Conservation (phyloP, 2,113 vertebrate genomes). For the Sminthopsis crassicaudata region DNA sequence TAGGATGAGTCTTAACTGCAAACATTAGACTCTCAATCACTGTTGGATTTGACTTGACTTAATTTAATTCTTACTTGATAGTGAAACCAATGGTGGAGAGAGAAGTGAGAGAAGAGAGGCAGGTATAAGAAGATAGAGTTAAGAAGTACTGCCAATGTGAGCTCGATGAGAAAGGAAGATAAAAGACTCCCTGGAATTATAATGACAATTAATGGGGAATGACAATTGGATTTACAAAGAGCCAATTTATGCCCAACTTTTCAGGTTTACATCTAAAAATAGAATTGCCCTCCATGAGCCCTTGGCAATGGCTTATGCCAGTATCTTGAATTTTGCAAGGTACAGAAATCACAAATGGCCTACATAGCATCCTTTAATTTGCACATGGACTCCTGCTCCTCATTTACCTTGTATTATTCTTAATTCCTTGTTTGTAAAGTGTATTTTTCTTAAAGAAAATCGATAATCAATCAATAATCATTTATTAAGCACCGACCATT, state of each 20-base stretch:
- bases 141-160: background rate
- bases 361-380: background rate
- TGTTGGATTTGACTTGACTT: background rate
- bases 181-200: background rate
- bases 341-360: background rate
- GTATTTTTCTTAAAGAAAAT: background rate
- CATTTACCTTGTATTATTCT: background rate
- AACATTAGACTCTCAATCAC: background rate
- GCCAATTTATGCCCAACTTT: background rate
- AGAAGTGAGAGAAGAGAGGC: background rate
- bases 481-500: background rate
- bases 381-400: background rate
- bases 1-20: background rate
- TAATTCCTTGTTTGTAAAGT: background rate
- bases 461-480: background rate
- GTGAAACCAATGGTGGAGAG: background rate
- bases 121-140: background rate
- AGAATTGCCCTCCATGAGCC: background rate
- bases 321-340: background rate
- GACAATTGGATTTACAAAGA: background rate
- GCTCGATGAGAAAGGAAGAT: background rate
- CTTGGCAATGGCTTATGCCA: background rate
- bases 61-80: background rate
- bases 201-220: background rate
- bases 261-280: background rate